Base-by-base conservation (phyloP, 2,888 invertebrate genomes). In the Latrodectus elegans region DNA sequence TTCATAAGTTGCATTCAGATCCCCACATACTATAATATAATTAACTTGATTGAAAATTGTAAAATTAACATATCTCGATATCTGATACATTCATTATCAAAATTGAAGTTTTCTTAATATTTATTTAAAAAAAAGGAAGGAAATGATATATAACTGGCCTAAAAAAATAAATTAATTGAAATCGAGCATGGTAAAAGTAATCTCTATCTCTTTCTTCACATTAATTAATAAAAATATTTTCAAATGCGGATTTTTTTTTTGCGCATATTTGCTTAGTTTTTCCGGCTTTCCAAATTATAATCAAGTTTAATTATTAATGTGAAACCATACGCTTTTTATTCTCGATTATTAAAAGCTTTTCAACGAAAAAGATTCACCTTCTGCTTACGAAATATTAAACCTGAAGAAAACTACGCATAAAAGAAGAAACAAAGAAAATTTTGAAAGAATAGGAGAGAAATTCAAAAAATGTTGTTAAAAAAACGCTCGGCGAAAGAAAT, bases 361-460 rank as follows among this genome's bases (percentile, higher is more conserved):
- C n/a, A 60, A 12, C n/a, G 60, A 60, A 60, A 60, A 60, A 15
- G 60, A 15, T 11, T 60, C n/a, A 15, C 12, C n/a, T 60, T 60
- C 51, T 14, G 53, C 49, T 67, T 77, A 52, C 60, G 76, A 76
- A 76, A 76, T 53, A 51, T 68, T 68, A 77, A 65, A 77, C 68
- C 68, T 4, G 53, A 77, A 67, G 52, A 17, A 68, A 52, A 51
- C 52, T 52, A n/a, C 14, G 22, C 22, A 8, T 14, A 17, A 68
- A 68, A 14, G 14, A 68, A 72, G 72, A 38, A 15, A 60, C 60
- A 60, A 60, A 15, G 60, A 60, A 60, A n/a, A 60, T 10, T 15
- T n/a, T 60, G 60, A 15, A 60, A 60, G 60, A 60, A 60, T 15
- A 6, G 11, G 22, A 77, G 77, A 68, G 68, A 22, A 26, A 77